Percentiles rank a stretch among this genome's conserved stretches.
Evolutionary conservation across 2,797 vertebrate genomes (phyloP).

Genomic region (Trichosurus vulpecula): DNA sequence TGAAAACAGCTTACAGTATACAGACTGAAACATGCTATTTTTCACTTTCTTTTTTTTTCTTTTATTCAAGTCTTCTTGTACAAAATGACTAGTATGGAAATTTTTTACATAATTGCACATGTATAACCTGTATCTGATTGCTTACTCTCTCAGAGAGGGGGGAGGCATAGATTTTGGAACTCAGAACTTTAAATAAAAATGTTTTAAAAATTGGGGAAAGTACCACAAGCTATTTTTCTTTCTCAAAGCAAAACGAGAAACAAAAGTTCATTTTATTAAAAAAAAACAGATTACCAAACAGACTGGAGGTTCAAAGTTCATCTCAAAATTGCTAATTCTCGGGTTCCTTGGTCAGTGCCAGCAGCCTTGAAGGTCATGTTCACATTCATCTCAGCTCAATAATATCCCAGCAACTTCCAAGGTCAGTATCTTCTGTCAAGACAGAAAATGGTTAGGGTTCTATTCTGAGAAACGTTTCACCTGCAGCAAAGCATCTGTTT

Average conservation of each 20-base stretch:
- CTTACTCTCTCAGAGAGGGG: not conserved
- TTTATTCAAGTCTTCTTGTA: not conserved
- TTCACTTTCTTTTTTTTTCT: too few species aligned
- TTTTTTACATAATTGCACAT: not conserved
- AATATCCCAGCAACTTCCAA: not conserved
- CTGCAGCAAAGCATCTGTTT: not conserved
- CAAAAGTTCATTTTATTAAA: slow-evolving; percentile 66
- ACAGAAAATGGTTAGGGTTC: not conserved
- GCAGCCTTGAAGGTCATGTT: not conserved
- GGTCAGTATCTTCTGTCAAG: not conserved
- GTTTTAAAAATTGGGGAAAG: not conserved
- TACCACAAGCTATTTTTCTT: slow-evolving; percentile 47
- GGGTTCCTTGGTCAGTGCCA: not conserved
- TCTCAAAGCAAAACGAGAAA: slow-evolving; percentile 65
- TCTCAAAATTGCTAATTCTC: not conserved
- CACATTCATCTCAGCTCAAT: not conserved
- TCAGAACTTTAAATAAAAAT: not conserved
- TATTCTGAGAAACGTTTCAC: not conserved
- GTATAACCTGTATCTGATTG: not conserved
- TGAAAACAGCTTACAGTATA: not conserved
- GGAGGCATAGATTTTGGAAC: not conserved
- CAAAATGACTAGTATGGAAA: not conserved
- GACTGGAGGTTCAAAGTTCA: not conserved
- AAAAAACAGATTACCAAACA: not conserved
- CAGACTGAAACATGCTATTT: not conserved